These are phyloP conservation scores for Ophion ellenae DNA, from an alignment of 2,888 invertebrate genomes.

Conservation along the genomic window DNA sequence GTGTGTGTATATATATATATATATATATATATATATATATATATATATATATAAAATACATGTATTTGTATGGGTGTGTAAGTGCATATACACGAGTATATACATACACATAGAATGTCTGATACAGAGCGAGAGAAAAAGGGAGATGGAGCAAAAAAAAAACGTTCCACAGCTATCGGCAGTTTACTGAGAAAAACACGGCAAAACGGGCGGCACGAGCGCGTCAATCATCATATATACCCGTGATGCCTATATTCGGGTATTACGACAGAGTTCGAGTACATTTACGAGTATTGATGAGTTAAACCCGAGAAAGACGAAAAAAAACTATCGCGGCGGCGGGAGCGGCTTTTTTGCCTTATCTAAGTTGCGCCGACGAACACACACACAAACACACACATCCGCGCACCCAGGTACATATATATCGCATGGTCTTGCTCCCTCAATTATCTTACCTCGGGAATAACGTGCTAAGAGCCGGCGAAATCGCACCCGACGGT, in stretches of 20 bases:
- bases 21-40: too few species aligned
- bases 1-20: too few species aligned
- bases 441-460: conserved; percentile 75
- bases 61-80: too few species aligned
- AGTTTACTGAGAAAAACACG: conserved; percentile 49
- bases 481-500: conserved; percentile 68
- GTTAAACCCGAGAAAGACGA: conserved; percentile 17
- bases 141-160: not conserved
- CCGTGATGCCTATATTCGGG: conserved; percentile 59
- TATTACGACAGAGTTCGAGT: conserved; percentile 59
- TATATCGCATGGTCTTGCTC: conserved; percentile 34
- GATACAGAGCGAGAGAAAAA: conserved; percentile 7
- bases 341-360: conserved; percentile 21
- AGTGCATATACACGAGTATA: not conserved
- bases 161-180: conserved; percentile 14
- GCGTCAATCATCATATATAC: conserved; percentile 59
- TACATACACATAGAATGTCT: not conserved
- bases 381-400: not conserved
- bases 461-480: conserved; percentile 76
- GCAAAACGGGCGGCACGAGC: conserved; percentile 56
- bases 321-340: conserved; percentile 33
- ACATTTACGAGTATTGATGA: conserved; percentile 62
- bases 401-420: not conserved
- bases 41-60: too few species aligned
- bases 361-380: not conserved